Conservation (phyloP, 1,140 invertebrate species). For the Sogatella furcifera region DNA sequence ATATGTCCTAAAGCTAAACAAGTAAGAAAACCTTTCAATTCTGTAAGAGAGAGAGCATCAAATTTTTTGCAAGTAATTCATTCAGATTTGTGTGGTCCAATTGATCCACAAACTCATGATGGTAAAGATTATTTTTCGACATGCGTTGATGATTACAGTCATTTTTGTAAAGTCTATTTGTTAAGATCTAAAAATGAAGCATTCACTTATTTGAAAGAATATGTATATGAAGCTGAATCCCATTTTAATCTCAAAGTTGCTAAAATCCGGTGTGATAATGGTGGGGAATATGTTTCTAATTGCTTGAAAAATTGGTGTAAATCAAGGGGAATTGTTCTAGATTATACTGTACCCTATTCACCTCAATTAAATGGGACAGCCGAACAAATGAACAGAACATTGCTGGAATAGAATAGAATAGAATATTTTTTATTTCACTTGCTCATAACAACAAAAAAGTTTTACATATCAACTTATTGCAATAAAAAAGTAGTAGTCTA, state of each 20-base stretch:
- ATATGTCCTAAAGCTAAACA: too few species aligned
- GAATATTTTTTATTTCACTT: too few species aligned
- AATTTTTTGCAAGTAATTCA: constrained; percentile 6
- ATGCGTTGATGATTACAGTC: constrained; percentile 32
- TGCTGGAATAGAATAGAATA: constrained; percentile 27
- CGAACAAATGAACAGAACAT: constrained; percentile 30
- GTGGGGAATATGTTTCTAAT: constrained; percentile 24
- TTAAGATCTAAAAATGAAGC: constrained; percentile 29
- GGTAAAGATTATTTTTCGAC: constrained; percentile 28
- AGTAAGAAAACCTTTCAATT: not conserved
- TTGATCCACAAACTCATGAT: not conserved
- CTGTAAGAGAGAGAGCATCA: not conserved
- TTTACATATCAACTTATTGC: too few species aligned
- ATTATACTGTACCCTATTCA: constrained; percentile 24
- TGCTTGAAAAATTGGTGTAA: constrained; percentile 23
- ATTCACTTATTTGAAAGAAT: constrained; percentile 25
- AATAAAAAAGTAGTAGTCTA: too few species aligned
- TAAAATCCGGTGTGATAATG: constrained; percentile 26
- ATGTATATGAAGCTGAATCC: constrained; percentile 17
- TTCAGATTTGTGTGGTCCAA: not conserved
- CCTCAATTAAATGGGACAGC: constrained; percentile 33
- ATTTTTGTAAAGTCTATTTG: constrained; percentile 27
- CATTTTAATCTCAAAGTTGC: constrained; percentile 18
- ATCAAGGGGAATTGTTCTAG: constrained; percentile 20
- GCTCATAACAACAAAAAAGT: too few species aligned